phyloP scores from a whole-genome alignment of 2,888 invertebrate species.

The Mesorhabditis spiculigera region DNA sequence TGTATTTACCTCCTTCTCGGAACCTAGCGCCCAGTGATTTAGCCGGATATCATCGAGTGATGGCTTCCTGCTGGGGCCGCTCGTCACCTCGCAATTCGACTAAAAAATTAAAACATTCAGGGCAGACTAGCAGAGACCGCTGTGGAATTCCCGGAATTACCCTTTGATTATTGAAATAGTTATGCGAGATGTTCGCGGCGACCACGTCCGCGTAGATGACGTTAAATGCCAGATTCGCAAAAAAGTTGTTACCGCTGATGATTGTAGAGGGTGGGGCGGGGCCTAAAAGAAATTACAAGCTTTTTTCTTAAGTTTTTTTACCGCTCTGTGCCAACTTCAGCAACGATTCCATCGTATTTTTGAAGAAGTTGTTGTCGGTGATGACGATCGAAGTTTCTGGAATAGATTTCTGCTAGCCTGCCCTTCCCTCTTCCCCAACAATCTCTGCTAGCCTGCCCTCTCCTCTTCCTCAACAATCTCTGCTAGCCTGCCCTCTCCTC shows the following conservation, averaged over 20 bases:
- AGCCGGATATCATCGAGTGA: neutral
- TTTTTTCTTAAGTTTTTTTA: neutral
- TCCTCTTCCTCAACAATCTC: too few species aligned
- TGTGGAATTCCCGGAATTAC: neutral
- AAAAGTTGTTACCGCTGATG: neutral
- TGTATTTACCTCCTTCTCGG: neutral
- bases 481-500: too few species aligned
- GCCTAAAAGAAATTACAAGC: neutral
- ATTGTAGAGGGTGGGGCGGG: neutral
- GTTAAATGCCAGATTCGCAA: neutral
- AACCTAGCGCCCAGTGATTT: neutral
- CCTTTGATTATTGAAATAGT: neutral
- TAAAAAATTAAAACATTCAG: neutral
- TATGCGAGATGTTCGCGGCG: neutral
- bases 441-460: too few species aligned
- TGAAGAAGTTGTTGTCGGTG: neutral
- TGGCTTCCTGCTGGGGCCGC: neutral
- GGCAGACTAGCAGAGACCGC: too few species aligned
- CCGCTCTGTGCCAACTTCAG: neutral
- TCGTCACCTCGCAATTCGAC: slow-evolving; percentile 4
- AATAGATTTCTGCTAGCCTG: too few species aligned
- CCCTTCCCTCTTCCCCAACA: too few species aligned
- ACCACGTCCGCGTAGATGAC: neutral
- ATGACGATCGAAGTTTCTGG: neutral
- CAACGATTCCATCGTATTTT: neutral